Base-by-base conservation (phyloP, 2,888 invertebrate species). In the Sarcophaga variegata region DNA sequence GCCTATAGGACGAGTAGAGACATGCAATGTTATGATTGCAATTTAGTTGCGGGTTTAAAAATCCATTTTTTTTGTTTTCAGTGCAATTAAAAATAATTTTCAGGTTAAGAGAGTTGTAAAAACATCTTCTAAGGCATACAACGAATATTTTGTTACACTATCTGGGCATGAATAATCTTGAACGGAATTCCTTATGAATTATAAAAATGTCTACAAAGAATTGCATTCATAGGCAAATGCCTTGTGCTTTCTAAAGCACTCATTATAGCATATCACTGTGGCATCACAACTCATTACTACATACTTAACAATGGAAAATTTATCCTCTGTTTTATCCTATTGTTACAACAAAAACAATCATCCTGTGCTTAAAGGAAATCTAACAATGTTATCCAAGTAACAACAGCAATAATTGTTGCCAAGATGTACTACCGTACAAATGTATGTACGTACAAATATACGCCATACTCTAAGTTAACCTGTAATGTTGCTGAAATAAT, bases 401-500 rank as follows among this genome's bases (percentile, higher is more conserved):
- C 14, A 54, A 54, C 12, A 63, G 10, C 2, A 49, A 74, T 20
- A 45, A 62, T 62, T 64, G 10, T 25, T 79, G 5, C 72, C 25
- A 37, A 54, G 14, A 25, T 49, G 12, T 49, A 14, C 22, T 20
- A 12, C 22, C 5, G 17, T 60, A 20, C 3, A 0, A 3, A 10
- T 37, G 64, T 10, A 20, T 20, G 12, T 67, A 45, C 5, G 2
- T 37, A 37, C 37, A 8, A 37, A 37, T 37, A 10, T 37, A 37
- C 2, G 37, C 8, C 37, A 37, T n/a, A 45, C 20, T n/a, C 5
- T 17, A 17, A 63, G 74, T 47, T 63, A 37, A 47, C 47, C 62
- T 47, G 74, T 37, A 37, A 47, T 74, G 47, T 69, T 75, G 62
- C n/a, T 64, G 59, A 59, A 69, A 74, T 63, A 74, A 79, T 83